These are phyloP conservation scores for Bos javanicus DNA, from an alignment of 2,113 vertebrate genomes.

Conservation along the genomic window DNA sequence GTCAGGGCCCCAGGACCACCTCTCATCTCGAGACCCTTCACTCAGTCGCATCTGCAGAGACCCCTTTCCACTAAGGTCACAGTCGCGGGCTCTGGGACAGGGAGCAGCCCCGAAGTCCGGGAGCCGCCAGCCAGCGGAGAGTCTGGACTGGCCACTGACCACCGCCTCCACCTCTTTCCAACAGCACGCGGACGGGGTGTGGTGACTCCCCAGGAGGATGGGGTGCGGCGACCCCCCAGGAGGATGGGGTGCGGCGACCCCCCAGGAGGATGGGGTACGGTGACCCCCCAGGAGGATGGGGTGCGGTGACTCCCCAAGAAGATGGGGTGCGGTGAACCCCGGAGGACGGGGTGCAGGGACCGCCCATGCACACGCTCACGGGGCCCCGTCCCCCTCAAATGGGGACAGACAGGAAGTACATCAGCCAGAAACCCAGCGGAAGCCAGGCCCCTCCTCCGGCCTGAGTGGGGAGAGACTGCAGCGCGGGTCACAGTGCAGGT, in stretches of 20 bases:
- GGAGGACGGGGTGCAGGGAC: background rate
- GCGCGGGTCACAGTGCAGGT: background rate
- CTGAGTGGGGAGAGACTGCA: background rate
- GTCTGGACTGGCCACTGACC: background rate
- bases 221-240: background rate
- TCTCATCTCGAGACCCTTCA: background rate
- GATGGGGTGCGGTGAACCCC: too few relatives aligned
- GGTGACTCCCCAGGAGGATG: background rate
- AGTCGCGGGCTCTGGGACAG: rapidly evolving
- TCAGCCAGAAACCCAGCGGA: background rate
- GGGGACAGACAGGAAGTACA: background rate
- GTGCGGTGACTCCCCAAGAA: background rate
- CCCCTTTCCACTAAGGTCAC: background rate
- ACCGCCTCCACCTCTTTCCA: background rate
- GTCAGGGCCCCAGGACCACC: background rate
- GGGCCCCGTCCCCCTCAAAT: background rate
- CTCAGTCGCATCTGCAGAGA: background rate
- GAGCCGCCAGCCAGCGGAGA: background rate
- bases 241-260: rapidly evolving
- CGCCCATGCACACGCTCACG: rapidly evolving
- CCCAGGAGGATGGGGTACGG: background rate
- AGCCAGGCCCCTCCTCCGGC: background rate
- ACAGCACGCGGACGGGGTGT: rapidly evolving
- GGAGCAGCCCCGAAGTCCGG: rapidly evolving
- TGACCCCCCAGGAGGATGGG: rapidly evolving